Evolutionary conservation across 2,797 vertebrate genomes (phyloP).

Genomic region (Heliangelus exortis): DNA sequence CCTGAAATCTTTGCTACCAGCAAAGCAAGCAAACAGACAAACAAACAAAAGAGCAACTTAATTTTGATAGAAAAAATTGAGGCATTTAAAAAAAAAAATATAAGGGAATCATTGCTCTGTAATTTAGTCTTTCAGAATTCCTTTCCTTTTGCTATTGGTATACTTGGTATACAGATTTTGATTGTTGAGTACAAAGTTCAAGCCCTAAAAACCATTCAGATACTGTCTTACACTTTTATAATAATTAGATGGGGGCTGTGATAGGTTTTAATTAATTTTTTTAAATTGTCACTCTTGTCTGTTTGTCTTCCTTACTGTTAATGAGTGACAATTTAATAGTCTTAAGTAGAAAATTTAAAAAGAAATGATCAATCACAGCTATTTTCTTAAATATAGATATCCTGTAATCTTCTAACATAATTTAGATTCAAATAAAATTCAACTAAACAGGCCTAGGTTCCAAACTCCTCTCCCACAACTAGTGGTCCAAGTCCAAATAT

Average conservation of each 20-base stretch:
- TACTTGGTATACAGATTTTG: not conserved
- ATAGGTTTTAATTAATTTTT: not conserved
- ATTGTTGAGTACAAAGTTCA: not conserved
- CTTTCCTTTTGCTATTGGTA: not conserved
- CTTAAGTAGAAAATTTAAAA: not conserved
- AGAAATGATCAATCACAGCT: not conserved
- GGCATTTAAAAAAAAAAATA: not conserved
- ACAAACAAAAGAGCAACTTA: not conserved
- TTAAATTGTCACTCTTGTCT: not conserved
- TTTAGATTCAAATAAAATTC: constrained; percentile 26
- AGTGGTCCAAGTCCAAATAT: constrained; percentile 22
- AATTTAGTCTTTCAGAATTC: not conserved
- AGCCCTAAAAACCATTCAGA: not conserved
- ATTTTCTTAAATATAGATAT: not conserved
- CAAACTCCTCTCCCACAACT: constrained; percentile 11
- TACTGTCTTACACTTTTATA: not conserved
- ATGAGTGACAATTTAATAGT: not conserved
- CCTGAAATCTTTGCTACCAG: not conserved
- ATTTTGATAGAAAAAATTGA: not conserved
- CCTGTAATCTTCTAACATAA: not conserved
- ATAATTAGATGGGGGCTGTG: not conserved
- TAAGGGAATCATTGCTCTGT: not conserved
- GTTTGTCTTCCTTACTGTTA: not conserved
- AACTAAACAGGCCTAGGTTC: not conserved
- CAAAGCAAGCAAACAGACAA: not conserved